Evolutionary conservation across 2,797 vertebrate genomes (phyloP).

Genomic region (Silurus lanzhouensis): DNA sequence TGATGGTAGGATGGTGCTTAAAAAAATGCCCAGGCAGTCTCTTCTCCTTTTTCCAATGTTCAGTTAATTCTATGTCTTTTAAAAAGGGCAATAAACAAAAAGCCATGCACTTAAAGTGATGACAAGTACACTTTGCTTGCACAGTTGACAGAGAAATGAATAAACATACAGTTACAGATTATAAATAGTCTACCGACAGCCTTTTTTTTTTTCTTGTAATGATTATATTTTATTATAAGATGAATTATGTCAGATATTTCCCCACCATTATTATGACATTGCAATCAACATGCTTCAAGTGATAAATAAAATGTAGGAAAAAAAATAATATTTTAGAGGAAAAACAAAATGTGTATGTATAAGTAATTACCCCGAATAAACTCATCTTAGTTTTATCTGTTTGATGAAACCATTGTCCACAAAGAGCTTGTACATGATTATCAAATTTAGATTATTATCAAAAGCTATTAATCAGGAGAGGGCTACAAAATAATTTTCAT

Average conservation of each 20-base stretch:
- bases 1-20: neutral
- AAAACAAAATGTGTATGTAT: too few species aligned
- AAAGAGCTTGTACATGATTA: neutral
- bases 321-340: too few species aligned
- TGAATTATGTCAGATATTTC: too few species aligned
- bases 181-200: neutral
- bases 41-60: neutral
- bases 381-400: neutral
- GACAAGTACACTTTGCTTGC: neutral
- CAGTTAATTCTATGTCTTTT: neutral
- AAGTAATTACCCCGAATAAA: neutral
- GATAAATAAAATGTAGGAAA: too few species aligned
- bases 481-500: neutral
- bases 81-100: neutral
- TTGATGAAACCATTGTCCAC: neutral
- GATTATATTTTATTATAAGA: too few species aligned
- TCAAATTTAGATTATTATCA: neutral
- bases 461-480: neutral
- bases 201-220: neutral
- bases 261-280: too few species aligned
- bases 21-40: neutral
- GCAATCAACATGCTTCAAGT: too few species aligned
- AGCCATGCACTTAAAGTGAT: neutral
- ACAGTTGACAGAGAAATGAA: neutral
- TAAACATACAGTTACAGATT: neutral